Percentiles rank a stretch among this genome's conserved stretches.
Conservation (phyloP, 2,888 invertebrate genomes). For the Ophion ellenae region DNA sequence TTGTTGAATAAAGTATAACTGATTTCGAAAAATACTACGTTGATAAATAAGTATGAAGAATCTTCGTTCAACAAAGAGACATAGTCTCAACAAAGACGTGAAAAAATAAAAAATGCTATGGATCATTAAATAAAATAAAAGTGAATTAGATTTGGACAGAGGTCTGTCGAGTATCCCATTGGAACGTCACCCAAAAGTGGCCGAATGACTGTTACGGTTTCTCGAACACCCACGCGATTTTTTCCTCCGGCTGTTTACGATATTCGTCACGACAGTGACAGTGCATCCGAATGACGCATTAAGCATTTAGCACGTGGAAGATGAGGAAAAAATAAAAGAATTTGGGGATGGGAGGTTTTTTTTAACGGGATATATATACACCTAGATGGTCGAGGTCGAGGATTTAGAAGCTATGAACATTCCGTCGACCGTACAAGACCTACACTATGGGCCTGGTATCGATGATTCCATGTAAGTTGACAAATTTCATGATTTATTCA, state of each 20-base stretch:
- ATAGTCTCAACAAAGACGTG: not conserved
- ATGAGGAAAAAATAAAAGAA: not conserved
- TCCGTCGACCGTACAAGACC: too few species aligned
- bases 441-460: too few species aligned
- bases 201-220: not conserved
- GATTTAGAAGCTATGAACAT: too few species aligned
- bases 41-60: too few species aligned
- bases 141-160: not conserved
- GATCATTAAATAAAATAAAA: not conserved
- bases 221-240: constrained; percentile 9
- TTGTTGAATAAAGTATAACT: too few species aligned
- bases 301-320: not conserved
- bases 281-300: not conserved
- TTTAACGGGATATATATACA: too few species aligned
- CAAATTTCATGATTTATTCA: too few species aligned
- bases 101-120: not conserved
- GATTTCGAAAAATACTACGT: too few species aligned
- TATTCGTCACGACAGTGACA: not conserved
- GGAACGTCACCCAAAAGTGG: not conserved
- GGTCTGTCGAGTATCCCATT: not conserved
- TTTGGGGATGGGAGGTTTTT: not conserved
- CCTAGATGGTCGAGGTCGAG: too few species aligned
- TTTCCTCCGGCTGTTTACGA: not conserved
- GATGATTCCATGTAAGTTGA: too few species aligned
- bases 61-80: too few species aligned